Evolutionary conservation across 2,797 vertebrate genomes (phyloP).

Genomic region (Neolamprologus multifasciatus): DNA sequence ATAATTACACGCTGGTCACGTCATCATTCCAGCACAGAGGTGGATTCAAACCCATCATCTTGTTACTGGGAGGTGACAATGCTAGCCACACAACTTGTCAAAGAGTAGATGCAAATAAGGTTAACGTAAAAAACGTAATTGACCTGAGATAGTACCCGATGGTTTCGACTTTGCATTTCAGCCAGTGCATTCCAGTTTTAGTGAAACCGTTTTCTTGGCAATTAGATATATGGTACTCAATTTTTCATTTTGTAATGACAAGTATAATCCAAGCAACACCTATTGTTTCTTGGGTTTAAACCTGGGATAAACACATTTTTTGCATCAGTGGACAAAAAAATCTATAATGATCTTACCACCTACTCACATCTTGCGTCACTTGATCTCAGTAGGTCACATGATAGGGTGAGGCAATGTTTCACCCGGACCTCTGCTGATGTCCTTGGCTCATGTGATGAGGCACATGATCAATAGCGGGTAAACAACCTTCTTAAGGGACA

Average conservation of each 20-base stretch:
- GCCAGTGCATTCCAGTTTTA: not conserved
- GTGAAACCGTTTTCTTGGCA: not conserved
- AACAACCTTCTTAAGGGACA: not conserved
- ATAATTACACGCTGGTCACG: fast-evolving
- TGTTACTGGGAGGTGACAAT: not conserved
- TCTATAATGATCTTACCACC: not conserved
- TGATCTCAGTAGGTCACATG: not conserved
- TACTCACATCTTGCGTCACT: not conserved
- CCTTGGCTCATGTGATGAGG: not conserved
- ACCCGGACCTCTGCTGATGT: not conserved
- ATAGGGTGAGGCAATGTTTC: not conserved
- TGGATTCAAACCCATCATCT: not conserved
- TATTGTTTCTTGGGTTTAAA: not conserved
- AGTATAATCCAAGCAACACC: not conserved
- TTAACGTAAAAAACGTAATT: fast-evolving
- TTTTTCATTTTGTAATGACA: not conserved
- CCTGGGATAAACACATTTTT: not conserved
- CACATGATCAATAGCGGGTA: not conserved
- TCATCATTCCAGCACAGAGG: not conserved
- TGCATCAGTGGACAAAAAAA: not conserved
- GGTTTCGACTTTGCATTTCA: not conserved
- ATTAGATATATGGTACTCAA: not conserved
- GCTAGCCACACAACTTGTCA: fast-evolving
- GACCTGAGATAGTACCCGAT: not conserved
- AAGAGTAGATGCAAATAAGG: not conserved